Conservation (phyloP, 2,797 vertebrate species). For the Odontamblyopus rebecca region DNA sequence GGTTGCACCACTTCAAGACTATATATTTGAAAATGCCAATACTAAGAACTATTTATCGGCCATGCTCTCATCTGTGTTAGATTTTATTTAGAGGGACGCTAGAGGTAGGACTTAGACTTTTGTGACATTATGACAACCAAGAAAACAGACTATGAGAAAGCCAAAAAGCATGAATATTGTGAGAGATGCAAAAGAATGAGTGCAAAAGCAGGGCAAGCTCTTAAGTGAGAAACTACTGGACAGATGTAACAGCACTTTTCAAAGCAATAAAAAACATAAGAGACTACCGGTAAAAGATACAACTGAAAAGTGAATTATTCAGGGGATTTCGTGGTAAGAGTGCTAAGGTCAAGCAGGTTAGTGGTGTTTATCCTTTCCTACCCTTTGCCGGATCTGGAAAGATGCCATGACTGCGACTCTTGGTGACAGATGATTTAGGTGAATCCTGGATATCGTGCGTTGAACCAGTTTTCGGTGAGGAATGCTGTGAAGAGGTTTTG, state of each 20-base stretch:
- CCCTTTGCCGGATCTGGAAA: constrained; percentile 98
- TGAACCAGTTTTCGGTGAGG: constrained; percentile 86
- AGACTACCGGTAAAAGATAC: constrained; percentile 27
- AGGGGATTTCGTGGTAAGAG: constrained; percentile 21
- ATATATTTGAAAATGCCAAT: constrained; percentile 23
- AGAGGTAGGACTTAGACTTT: constrained; percentile 57
- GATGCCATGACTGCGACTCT: constrained; percentile 96
- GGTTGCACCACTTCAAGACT: constrained; percentile 20
- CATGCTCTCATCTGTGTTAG: constrained; percentile 27
- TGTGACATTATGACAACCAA: constrained; percentile 60
- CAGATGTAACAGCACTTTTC: constrained; percentile 22
- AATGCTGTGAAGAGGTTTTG: constrained; percentile 84
- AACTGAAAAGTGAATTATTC: constrained; percentile 13
- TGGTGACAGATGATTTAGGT: constrained; percentile 96
- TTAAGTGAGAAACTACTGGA: constrained; percentile 32
- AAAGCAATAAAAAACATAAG: constrained; percentile 20
- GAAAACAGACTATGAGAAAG: constrained; percentile 65
- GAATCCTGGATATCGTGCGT: constrained; percentile 82
- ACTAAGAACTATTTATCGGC: constrained; percentile 39
- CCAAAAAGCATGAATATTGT: constrained; percentile 72
- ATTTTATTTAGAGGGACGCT: constrained; percentile 62
- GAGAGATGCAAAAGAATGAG: constrained; percentile 50
- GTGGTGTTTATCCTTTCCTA: constrained; percentile 71
- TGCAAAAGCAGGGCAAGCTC: constrained; percentile 20
- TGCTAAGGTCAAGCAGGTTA: constrained; percentile 34